These are phyloP conservation scores for Microdon myrmicae DNA, from an alignment of 2,888 invertebrate genomes.

Conservation along the genomic window DNA sequence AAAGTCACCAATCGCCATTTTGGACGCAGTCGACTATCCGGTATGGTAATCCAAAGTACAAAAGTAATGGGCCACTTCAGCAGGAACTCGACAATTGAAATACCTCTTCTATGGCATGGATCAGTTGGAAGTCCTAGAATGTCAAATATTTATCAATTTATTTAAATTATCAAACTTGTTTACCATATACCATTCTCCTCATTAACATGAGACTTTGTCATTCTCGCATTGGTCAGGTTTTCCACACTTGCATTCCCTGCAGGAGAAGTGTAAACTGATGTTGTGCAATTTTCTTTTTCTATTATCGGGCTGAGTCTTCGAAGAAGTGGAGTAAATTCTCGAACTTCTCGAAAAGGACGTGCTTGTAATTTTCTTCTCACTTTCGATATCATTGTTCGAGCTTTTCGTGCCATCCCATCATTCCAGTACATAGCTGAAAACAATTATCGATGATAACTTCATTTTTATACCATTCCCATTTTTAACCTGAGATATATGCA, in stretches of 20 bases:
- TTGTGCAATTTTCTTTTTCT: too few relatives aligned
- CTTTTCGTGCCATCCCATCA: slow-evolving; percentile 69
- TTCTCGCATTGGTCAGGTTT: too few relatives aligned
- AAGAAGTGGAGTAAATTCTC: slow-evolving; percentile 67
- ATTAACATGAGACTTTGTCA: too few relatives aligned
- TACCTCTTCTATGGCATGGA: slow-evolving; percentile 73
- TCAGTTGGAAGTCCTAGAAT: too few relatives aligned
- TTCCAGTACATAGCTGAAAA: slow-evolving; percentile 81
- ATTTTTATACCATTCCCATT: slow-evolving; percentile 75
- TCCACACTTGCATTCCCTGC: too few relatives aligned
- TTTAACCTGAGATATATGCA: slow-evolving; percentile 85
- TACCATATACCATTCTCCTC: background rate
- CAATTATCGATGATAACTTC: slow-evolving; percentile 54
- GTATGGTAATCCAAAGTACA: slow-evolving; percentile 85
- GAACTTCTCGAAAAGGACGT: slow-evolving; percentile 63
- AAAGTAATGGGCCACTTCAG: slow-evolving; percentile 88
- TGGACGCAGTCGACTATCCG: slow-evolving; percentile 87
- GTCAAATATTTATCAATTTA: background rate
- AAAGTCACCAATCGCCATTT: slow-evolving; percentile 89
- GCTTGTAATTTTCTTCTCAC: slow-evolving; percentile 67
- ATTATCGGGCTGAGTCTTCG: slow-evolving; percentile 3
- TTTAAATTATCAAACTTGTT: background rate
- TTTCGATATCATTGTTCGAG: slow-evolving; percentile 51
- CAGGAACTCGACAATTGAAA: slow-evolving; percentile 81
- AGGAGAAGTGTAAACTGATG: too few relatives aligned